Percentiles rank a stretch among this genome's conserved stretches.
These are phyloP conservation scores for Drosophila truncata DNA, from an alignment of 1,140 invertebrate species.

Conservation along the genomic window DNA sequence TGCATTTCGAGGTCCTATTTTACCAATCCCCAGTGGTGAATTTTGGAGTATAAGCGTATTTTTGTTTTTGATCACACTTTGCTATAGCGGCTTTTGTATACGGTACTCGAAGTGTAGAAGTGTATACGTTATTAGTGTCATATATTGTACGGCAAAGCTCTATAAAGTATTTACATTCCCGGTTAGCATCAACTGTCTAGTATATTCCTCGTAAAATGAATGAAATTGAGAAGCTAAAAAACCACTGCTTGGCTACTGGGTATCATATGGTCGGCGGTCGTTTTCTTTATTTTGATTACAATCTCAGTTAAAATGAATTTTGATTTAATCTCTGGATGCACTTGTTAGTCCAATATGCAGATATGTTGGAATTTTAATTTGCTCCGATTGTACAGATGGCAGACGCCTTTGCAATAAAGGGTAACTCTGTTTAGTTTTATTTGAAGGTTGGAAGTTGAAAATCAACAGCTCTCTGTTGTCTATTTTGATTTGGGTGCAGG, in stretches of 20 bases:
- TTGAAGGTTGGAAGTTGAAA: conserved; percentile 63
- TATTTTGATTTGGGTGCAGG: conserved; percentile 47
- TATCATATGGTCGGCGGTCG: conserved; percentile 15
- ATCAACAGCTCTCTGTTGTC: conserved; percentile 55
- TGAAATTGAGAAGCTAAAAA: not conserved
- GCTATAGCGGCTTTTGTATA: conserved; percentile 3
- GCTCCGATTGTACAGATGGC: conserved; percentile 44
- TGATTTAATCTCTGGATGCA: conserved; percentile 64
- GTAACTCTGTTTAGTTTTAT: conserved; percentile 37
- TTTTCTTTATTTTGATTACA: conserved; percentile 68
- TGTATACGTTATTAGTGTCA: not conserved
- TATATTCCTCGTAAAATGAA: too few relatives aligned
- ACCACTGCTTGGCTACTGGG: not conserved
- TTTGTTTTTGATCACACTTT: conserved; percentile 51
- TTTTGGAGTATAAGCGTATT: conserved; percentile 20
- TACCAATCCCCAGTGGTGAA: conserved; percentile 6
- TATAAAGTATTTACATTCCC: not conserved
- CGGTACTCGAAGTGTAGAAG: not conserved
- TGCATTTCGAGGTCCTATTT: conserved; percentile 45
- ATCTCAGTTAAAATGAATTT: conserved; percentile 71
- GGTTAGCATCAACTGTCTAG: not conserved
- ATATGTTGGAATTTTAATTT: conserved; percentile 77
- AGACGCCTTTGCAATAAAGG: conserved; percentile 17
- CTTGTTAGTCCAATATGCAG: conserved; percentile 59
- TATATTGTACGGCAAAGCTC: not conserved